Base-by-base conservation (phyloP, 2,113 vertebrate species). In the Motacilla tschutschensis region DNA sequence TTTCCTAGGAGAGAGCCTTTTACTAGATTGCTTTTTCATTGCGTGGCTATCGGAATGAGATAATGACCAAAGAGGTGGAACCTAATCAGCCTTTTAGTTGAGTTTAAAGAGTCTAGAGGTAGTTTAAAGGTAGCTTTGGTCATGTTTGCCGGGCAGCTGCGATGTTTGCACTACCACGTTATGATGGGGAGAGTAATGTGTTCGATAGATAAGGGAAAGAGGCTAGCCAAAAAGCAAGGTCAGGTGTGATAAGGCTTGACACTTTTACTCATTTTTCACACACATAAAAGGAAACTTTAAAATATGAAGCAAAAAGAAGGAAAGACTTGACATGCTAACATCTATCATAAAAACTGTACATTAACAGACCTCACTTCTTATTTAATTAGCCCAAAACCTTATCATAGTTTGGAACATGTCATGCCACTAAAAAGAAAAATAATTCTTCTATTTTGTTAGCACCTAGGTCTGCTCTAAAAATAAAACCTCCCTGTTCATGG, bases 151-250 rank as follows among this genome's bases (percentile, higher is more conserved):
- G 90, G 94, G 93, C 87, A 84, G 82, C 88, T 92, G 94, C 35
- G 59, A 81, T 97, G 95, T 98, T 98, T 98, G 93, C 92, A 91
- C 91, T 95, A 93, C 94, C 88, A 93, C 94, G 95, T 97, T 97
- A 95, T 97, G 96, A 97, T 96, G 96, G 95, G 96, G 95, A 97
- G 95, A 96, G 96, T 97, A 97, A 98, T 97, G 96, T 97, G 96
- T 97, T 97, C 96, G 93, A 92, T 83, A 97, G 97, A 97, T 97
- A 98, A 97, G 95, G 92, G 28, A 94, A 93, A 96, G 90, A 87
- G 79, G 83, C 92, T 92, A 91, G 93, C 94, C 96, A 94, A 95
- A 97, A 96, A 96, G 90, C 95, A 96, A 96, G 96, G 96, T 93
- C 96, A 95, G 83, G 78, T 69, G 89, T 90, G 97, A 97, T 98